phyloP scores from a whole-genome alignment of 2,797 vertebrate genomes.

The Neosalanx taihuensis region DNA sequence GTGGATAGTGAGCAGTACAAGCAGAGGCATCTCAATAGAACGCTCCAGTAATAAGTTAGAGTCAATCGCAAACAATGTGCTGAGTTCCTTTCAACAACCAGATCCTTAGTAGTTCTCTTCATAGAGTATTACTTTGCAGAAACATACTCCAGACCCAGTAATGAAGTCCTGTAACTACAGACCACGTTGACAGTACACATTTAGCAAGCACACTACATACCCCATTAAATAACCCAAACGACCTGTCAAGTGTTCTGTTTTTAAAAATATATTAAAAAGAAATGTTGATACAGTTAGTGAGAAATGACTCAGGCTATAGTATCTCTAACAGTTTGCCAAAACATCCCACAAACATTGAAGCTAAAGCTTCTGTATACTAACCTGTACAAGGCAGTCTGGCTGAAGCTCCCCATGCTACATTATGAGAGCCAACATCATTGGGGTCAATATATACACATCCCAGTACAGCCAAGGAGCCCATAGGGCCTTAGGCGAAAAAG shows the following conservation, averaged over 20 bases:
- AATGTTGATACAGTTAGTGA: conserved; percentile 14
- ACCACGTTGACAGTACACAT: neutral
- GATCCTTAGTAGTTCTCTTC: too few species aligned
- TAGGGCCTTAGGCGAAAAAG: conserved; percentile 32
- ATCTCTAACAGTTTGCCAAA: conserved; percentile 8
- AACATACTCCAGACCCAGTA: neutral
- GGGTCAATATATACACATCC: conserved; percentile 34
- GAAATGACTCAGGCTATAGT: conserved; percentile 31
- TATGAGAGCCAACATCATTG: neutral
- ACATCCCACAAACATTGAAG: neutral
- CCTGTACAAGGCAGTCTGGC: conserved; percentile 44
- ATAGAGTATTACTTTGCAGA: neutral
- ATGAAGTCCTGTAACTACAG: neutral
- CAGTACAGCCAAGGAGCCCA: conserved; percentile 39
- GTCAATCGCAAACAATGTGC: too few species aligned
- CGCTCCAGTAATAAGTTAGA: neutral
- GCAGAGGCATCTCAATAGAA: neutral
- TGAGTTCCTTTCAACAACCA: too few species aligned
- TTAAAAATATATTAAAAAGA: neutral
- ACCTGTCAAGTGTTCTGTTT: neutral
- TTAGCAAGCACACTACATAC: neutral
- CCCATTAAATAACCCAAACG: neutral
- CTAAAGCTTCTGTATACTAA: conserved; percentile 15
- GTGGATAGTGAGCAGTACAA: neutral
- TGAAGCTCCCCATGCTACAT: conserved; percentile 15